Percentiles rank a stretch among this genome's conserved stretches.
phyloP scores from a whole-genome alignment of 1,140 invertebrate genomes.

The Copidosoma floridanum region DNA sequence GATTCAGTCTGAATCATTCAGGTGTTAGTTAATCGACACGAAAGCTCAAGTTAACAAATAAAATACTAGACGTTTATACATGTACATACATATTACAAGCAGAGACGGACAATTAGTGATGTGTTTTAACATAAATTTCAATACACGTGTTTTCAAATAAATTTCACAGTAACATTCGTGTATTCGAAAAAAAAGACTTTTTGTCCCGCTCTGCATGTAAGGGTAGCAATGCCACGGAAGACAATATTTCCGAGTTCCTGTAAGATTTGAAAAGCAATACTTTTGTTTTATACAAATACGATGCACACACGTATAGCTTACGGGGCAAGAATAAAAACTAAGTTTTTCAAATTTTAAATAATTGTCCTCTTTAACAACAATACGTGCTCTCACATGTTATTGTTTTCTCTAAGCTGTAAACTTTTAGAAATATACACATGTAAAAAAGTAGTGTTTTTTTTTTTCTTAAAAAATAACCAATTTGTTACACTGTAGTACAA shows the following conservation, averaged over 20 bases:
- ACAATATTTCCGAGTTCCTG: slow-evolving; percentile 6
- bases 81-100: too few species aligned
- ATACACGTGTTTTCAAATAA: too few species aligned
- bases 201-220: neutral
- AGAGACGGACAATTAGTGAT: too few species aligned
- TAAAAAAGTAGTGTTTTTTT: too few species aligned
- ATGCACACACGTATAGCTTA: neutral
- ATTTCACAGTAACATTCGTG: too few species aligned
- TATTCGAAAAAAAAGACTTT: too few species aligned
- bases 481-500: too few species aligned
- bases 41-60: neutral
- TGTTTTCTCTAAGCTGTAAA: too few species aligned
- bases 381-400: neutral
- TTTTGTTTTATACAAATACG: neutral
- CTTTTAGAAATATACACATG: too few species aligned
- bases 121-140: too few species aligned
- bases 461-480: too few species aligned
- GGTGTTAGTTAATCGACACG: neutral
- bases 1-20: neutral
- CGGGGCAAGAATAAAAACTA: neutral
- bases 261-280: slow-evolving; percentile 2
- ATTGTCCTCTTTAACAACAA: neutral
- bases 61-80: neutral
- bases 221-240: slow-evolving; percentile 19
- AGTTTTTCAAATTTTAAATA: neutral